Evolutionary conservation across 2,797 vertebrate species (phyloP).

Genomic region (Chrysocyon brachyurus): DNA sequence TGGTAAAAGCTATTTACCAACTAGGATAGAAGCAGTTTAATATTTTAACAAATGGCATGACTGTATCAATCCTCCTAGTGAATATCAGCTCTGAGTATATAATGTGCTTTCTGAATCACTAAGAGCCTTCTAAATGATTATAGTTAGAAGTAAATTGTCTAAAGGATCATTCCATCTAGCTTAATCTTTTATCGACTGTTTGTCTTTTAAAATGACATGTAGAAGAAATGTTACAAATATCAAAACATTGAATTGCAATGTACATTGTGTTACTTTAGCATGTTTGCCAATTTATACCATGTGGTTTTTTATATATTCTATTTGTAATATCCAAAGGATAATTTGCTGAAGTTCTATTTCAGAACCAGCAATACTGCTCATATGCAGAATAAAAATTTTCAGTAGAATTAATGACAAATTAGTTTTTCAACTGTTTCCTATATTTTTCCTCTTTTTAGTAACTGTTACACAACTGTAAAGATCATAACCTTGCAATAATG

Average conservation of each 20-base stretch:
- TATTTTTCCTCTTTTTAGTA: not conserved
- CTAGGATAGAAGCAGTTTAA: not conserved
- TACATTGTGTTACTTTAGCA: not conserved
- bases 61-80: not conserved
- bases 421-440: not conserved
- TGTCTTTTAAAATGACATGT: not conserved
- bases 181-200: not conserved
- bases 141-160: not conserved
- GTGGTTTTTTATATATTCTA: not conserved
- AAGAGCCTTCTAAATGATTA: not conserved
- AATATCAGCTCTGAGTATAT: not conserved
- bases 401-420: not conserved
- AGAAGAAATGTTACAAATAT: constrained; percentile 1
- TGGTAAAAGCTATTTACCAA: not conserved
- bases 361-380: not conserved
- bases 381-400: not conserved
- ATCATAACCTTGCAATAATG: not conserved
- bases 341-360: not conserved
- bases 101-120: not conserved
- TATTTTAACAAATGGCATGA: constrained; percentile 28
- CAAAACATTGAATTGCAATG: not conserved
- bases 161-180: not conserved
- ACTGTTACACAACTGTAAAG: not conserved
- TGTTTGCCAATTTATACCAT: not conserved
- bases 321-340: not conserved